phyloP scores from a whole-genome alignment of 2,113 vertebrate species.

The Rhadina sibilatrix region DNA sequence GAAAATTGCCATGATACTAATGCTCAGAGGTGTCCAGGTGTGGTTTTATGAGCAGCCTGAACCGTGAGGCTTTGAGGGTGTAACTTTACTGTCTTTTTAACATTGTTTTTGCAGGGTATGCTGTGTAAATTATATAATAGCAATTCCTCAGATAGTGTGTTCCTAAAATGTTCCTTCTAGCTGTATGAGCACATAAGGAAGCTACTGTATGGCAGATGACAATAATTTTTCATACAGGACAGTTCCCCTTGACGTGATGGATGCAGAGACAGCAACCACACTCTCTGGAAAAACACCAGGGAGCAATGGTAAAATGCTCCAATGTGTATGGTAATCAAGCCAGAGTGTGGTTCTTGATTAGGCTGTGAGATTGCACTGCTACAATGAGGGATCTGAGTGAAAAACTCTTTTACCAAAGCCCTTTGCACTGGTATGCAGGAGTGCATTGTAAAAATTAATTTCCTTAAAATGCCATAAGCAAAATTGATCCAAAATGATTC shows the following conservation, averaged over 20 bases:
- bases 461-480: slow-evolving; percentile 47
- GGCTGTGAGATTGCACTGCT: slow-evolving; percentile 28
- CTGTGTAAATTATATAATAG: slow-evolving; percentile 5
- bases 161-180: slow-evolving; percentile 22
- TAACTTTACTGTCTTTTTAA: slow-evolving; percentile 13
- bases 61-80: not conserved
- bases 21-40: not conserved
- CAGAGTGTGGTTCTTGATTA: slow-evolving; percentile 49
- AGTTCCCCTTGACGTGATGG: slow-evolving; percentile 51
- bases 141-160: not conserved
- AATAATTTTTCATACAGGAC: slow-evolving; percentile 52
- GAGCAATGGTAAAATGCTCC: slow-evolving; percentile 27
- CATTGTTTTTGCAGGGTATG: not conserved
- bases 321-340: slow-evolving; percentile 51
- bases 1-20: not conserved
- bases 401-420: slow-evolving; percentile 46
- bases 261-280: not conserved
- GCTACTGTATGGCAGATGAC: slow-evolving; percentile 28
- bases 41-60: slow-evolving; percentile 16
- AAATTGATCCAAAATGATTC: slow-evolving; percentile 62
- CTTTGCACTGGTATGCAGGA: slow-evolving; percentile 46
- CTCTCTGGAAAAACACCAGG: slow-evolving; percentile 35
- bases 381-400: slow-evolving; percentile 5
- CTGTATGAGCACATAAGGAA: slow-evolving; percentile 13
- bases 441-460: slow-evolving; percentile 68